phyloP scores from a whole-genome alignment of 2,797 vertebrate species.

The Xyrichtys novacula region DNA sequence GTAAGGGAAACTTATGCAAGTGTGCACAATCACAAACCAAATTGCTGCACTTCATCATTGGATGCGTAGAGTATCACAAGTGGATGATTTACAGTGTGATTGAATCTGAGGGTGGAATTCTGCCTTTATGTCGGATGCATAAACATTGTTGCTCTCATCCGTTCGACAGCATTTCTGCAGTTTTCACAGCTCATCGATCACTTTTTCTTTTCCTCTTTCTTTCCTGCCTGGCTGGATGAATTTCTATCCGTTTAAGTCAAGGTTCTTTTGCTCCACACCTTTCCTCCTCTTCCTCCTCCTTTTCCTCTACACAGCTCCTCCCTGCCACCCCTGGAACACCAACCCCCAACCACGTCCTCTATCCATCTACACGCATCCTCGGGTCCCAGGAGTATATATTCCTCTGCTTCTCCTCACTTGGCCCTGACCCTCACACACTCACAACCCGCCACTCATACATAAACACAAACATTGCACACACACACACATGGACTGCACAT shows the following conservation, averaged over 20 bases:
- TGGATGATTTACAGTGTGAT: slow-evolving; percentile 33
- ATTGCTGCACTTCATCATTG: slow-evolving; percentile 57
- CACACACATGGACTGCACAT: not conserved
- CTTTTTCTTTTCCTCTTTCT: slow-evolving; percentile 54
- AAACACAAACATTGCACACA: slow-evolving; percentile 5
- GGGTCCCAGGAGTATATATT: slow-evolving; percentile 28
- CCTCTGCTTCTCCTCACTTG: slow-evolving; percentile 4
- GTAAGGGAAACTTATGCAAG: slow-evolving; percentile 33
- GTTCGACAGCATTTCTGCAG: slow-evolving; percentile 59
- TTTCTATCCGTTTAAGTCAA: slow-evolving; percentile 71
- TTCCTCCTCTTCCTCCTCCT: no score
- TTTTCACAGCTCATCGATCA: slow-evolving; percentile 61
- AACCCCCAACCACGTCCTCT: slow-evolving; percentile 5
- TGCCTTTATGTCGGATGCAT: slow-evolving; percentile 53
- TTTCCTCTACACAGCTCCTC: slow-evolving; percentile 8
- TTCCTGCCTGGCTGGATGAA: slow-evolving; percentile 64
- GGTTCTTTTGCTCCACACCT: slow-evolving; percentile 25
- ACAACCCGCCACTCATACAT: slow-evolving; percentile 17
- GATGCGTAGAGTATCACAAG: slow-evolving; percentile 34
- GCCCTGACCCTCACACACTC: slow-evolving; percentile 49
- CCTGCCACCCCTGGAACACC: slow-evolving; percentile 5
- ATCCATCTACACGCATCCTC: not conserved
- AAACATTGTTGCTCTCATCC: slow-evolving; percentile 53
- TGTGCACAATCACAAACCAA: slow-evolving; percentile 41
- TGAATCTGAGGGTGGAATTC: slow-evolving; percentile 37